Evolutionary conservation across 2,888 invertebrate genomes (phyloP), one percentile per base, ranked within the genome.

Genomic region (Noctuana brunneofusca): DNA sequence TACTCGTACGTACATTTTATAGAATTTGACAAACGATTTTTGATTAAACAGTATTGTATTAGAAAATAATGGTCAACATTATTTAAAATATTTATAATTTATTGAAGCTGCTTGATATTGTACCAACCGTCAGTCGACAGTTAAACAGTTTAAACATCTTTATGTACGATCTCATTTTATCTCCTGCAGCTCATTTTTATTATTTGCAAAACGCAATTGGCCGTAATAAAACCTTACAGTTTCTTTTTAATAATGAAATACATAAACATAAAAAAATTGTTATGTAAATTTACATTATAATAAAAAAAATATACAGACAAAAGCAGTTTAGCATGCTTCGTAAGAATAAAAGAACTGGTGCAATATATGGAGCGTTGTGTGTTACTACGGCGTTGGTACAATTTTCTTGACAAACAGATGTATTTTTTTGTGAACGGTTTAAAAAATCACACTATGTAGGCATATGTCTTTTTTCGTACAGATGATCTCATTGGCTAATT

Each of bases 1-100:
- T 24, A 24, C n/a, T 12, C 52, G 14, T n/a, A 20, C 52, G 55
- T 30, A 57, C 12, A 48, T 49, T 55, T 55, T 50, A 55, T 50
- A 62, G 55, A 49, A 41, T 49, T 55, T 55, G 62, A 32, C 48
- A 41, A 18, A 54, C 14, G 32, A 48, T 48, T 12, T 41, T 30
- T 32, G 18, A 56, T 16, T 41, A 50, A 54, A 60, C 60, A 60
- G 38, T 62, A 55, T 62, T 62, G 49, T 54, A 59, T 46, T 30
- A 14, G 14, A 27, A 60, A 48, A 50, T 30, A 50, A 27, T 30
- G 22, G 12, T 8, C 5, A 32, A 20, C 4, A 16, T 48, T 32
- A 18, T 57, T n/a, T 48, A 43, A 12, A 27, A 41, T 55, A 22
- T 46, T 46, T 46, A 38, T 41, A 24, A 38, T 35, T 54, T 41